Evolutionary conservation across 2,797 vertebrate species (phyloP).

Genomic region (Coendou prehensilis): DNA sequence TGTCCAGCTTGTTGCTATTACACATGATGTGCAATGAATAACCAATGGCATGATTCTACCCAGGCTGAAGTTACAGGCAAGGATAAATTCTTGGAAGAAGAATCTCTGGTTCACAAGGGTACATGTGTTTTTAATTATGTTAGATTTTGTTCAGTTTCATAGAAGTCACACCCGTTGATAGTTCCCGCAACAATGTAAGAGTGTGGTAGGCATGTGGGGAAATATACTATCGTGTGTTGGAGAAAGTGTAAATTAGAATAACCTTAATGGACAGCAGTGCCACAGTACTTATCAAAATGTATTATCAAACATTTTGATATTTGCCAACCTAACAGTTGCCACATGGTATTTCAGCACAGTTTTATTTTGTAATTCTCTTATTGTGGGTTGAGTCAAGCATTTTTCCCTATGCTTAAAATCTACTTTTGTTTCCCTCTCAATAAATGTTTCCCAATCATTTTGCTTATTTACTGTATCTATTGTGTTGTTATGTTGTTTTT

Average conservation of each 20-base stretch:
- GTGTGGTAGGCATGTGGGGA: neutral
- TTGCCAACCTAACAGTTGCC: neutral
- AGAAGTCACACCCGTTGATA: neutral
- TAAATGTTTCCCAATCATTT: neutral
- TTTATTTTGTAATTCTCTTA: neutral
- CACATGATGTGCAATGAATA: neutral
- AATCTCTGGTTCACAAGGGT: neutral
- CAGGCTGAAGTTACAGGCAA: neutral
- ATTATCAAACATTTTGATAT: neutral
- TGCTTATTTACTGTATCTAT: neutral
- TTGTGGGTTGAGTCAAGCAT: neutral
- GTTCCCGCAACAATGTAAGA: neutral
- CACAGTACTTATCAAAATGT: neutral
- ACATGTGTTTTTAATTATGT: neutral
- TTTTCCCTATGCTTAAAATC: neutral
- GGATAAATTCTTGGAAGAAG: neutral
- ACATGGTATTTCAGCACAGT: neutral
- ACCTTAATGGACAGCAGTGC: neutral
- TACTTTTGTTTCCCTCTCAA: neutral
- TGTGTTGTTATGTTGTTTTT: neutral
- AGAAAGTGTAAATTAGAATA: neutral
- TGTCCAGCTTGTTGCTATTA: neutral
- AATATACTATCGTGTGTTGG: neutral
- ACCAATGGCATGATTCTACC: neutral
- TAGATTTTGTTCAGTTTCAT: neutral